Percentiles rank a stretch among this genome's conserved stretches.
Evolutionary conservation across 2,888 invertebrate genomes (phyloP).

Genomic region (Tuberolachnus salignus): DNA sequence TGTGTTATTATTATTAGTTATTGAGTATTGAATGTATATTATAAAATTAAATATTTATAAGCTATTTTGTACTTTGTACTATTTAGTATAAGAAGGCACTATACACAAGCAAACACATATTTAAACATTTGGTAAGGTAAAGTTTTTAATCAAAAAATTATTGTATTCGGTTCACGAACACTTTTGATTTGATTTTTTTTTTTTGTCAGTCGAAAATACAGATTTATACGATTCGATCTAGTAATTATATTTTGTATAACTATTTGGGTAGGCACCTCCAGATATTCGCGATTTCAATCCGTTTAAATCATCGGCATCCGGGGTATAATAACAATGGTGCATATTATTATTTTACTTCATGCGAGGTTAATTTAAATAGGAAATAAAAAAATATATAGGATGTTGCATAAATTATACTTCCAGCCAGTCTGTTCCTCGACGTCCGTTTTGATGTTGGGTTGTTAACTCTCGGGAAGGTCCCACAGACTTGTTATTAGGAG

Average conservation of each 20-base stretch:
- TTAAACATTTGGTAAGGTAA: too few relatives aligned
- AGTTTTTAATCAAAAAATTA: too few relatives aligned
- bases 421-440: slow-evolving; percentile 46
- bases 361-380: slow-evolving; percentile 47
- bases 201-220: too few relatives aligned
- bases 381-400: slow-evolving; percentile 44
- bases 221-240: too few relatives aligned
- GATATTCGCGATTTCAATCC: not conserved
- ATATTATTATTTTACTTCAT: slow-evolving; percentile 8
- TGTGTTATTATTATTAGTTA: too few relatives aligned
- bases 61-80: too few relatives aligned
- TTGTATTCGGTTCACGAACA: too few relatives aligned
- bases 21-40: too few relatives aligned
- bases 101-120: too few relatives aligned
- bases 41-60: too few relatives aligned
- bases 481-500: slow-evolving; percentile 30
- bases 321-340: slow-evolving; percentile 23
- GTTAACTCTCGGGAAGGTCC: slow-evolving; percentile 47
- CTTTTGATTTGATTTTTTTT: too few relatives aligned
- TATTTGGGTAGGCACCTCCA: not conserved
- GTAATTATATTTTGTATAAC: not conserved
- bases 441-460: slow-evolving; percentile 39
- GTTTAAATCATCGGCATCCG: slow-evolving; percentile 37
- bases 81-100: too few relatives aligned
- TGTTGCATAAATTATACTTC: slow-evolving; percentile 48